These are phyloP conservation scores for Ecliptopera silaceata DNA, from an alignment of 2,888 invertebrate species.

Conservation along the genomic window DNA sequence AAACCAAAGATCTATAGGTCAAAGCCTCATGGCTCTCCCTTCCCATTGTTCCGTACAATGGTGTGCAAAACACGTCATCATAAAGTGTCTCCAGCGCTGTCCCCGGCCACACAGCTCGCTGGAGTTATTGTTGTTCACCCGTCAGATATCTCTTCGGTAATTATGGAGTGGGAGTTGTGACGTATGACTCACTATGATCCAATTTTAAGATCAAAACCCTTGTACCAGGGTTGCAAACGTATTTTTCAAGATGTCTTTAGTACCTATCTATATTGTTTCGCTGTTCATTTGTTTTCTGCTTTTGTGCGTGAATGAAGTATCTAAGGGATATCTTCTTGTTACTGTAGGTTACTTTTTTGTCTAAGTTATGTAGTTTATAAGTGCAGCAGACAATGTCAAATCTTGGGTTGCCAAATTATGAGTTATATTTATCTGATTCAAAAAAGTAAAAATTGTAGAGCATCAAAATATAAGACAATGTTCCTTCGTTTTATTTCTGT, in stretches of 20 bases:
- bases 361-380: no score
- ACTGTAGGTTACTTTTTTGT: no score
- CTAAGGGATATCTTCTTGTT: no score
- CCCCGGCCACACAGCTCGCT: constrained; percentile 11
- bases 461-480: not conserved
- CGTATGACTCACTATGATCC: not conserved
- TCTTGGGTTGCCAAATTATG: no score
- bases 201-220: not conserved
- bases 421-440: no score
- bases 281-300: no score
- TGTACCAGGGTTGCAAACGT: not conserved
- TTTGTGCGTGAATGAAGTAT: no score
- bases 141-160: not conserved
- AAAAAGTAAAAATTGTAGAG: no score
- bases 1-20: no score
- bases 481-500: not conserved
- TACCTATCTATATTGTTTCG: no score
- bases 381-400: no score
- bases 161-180: constrained; percentile 1
- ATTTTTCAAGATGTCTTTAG: no score
- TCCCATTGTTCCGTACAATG: constrained; percentile 13
- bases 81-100: constrained; percentile 6
- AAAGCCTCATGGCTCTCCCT: not conserved
- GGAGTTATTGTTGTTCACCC: constrained; percentile 9
- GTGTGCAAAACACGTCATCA: constrained; percentile 7